These are phyloP conservation scores for Cryptus viduatorius DNA, from an alignment of 2,888 invertebrate species.

Conservation along the genomic window DNA sequence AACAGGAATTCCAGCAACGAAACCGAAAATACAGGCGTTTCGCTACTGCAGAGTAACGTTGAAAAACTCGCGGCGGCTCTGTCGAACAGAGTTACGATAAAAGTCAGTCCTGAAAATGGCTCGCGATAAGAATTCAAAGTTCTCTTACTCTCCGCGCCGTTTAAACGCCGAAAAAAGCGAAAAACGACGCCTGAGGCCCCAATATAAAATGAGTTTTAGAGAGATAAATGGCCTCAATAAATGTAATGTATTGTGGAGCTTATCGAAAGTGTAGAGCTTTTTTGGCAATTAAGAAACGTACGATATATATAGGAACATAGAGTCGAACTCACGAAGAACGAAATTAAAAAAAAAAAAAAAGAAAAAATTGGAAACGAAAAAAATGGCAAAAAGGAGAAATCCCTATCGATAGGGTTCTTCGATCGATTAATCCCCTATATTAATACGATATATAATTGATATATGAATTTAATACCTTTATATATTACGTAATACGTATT, in stretches of 20 bases:
- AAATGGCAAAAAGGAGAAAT: conserved; percentile 12
- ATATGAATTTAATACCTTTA: conserved; percentile 64
- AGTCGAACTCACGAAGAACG: conserved; percentile 1
- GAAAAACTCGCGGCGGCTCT: conserved; percentile 81
- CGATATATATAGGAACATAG: conserved; percentile 3
- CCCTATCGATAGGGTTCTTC: conserved; percentile 18
- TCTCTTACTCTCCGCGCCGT: neutral
- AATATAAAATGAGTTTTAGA: conserved; percentile 19
- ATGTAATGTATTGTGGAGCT: conserved; percentile 48
- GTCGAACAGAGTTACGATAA: conserved; percentile 83
- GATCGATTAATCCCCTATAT: conserved; percentile 42
- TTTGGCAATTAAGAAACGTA: conserved; percentile 44
- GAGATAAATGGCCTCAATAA: conserved; percentile 22
- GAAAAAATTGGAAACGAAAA: neutral
- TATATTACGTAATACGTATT: conserved; percentile 43
- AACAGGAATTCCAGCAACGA: conserved; percentile 55
- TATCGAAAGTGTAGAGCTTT: conserved; percentile 53
- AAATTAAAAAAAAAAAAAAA: conserved; percentile 1
- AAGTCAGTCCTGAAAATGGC: conserved; percentile 82
- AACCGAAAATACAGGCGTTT: conserved; percentile 72
- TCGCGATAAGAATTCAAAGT: conserved; percentile 77
- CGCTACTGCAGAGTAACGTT: conserved; percentile 76
- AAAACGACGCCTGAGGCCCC: conserved; percentile 29
- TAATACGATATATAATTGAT: conserved; percentile 50
- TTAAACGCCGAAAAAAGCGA: conserved; percentile 21